Evolutionary conservation across 2,797 vertebrate species (phyloP).

Genomic region (Chelonia mydas): DNA sequence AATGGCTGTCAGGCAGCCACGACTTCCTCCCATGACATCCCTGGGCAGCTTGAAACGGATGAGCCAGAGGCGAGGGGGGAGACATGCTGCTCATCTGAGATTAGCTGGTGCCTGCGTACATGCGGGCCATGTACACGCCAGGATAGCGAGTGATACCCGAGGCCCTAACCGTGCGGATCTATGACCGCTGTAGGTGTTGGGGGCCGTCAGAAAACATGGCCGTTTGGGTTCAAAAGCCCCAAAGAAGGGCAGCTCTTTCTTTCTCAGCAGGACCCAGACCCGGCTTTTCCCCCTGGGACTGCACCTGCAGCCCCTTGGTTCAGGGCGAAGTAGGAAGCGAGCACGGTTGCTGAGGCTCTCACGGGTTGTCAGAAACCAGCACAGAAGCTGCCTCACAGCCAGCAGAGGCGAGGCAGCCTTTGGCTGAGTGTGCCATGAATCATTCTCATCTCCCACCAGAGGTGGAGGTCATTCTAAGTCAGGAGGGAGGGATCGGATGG

Average conservation of each 20-base stretch:
- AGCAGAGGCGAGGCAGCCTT: background rate
- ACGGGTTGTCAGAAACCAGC: background rate
- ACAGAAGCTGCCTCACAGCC: conserved; percentile 12
- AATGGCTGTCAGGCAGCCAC: background rate
- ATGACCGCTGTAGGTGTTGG: background rate
- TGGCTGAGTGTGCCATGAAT: background rate
- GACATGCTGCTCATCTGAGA: background rate
- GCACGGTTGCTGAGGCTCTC: background rate
- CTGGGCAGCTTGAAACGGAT: background rate
- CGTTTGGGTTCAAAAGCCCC: background rate
- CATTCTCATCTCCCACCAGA: background rate
- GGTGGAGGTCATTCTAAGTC: background rate
- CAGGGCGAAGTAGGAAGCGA: background rate
- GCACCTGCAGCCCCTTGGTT: background rate
- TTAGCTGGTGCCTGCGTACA: rapidly evolving
- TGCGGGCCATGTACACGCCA: rapidly evolving
- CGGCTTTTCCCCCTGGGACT: rapidly evolving
- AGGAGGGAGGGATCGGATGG: background rate
- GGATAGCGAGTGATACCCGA: background rate
- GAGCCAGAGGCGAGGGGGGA: rapidly evolving
- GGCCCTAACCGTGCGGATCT: background rate
- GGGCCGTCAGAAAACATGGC: background rate
- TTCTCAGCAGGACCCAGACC: rapidly evolving
- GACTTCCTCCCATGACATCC: background rate
- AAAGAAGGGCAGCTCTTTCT: rapidly evolving